Evolutionary conservation across 2,888 invertebrate species (phyloP).

Genomic region (Catonia carolina): DNA sequence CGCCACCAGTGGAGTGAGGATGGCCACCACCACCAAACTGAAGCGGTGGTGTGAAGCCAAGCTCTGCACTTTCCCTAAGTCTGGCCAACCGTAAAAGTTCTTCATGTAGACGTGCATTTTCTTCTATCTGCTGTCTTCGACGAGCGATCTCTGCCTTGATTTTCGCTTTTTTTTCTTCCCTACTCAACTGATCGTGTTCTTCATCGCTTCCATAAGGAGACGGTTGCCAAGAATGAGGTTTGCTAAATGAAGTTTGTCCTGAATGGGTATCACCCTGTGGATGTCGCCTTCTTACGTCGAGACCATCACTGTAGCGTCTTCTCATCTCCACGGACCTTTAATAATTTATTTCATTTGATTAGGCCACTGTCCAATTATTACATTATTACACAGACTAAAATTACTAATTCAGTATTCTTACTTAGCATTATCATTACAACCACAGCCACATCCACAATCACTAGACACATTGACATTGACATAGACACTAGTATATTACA

Average conservation of each 20-base stretch:
- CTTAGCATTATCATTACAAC: slow-evolving; percentile 31
- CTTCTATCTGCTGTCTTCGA: slow-evolving; percentile 52
- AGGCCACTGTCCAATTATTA: too few relatives aligned
- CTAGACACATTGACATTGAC: too few relatives aligned
- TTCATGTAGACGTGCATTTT: slow-evolving; percentile 48
- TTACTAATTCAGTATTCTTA: slow-evolving; percentile 28
- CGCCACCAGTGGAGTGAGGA: too few relatives aligned
- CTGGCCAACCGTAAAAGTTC: slow-evolving; percentile 45
- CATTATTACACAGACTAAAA: too few relatives aligned
- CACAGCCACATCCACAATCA: slow-evolving; percentile 41
- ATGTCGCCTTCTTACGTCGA: slow-evolving; percentile 36
- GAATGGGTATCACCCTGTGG: too few relatives aligned
- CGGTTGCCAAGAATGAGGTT: slow-evolving; percentile 48
- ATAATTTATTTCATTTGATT: too few relatives aligned
- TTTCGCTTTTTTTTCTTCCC: slow-evolving; percentile 52
- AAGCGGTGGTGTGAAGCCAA: slow-evolving; percentile 31
- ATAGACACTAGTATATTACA: too few relatives aligned
- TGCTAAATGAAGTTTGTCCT: too few relatives aligned
- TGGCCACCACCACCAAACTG: not conserved
- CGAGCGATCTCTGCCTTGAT: slow-evolving; percentile 55
- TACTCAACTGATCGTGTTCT: slow-evolving; percentile 47
- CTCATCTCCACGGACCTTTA: slow-evolving; percentile 37
- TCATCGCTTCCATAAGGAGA: slow-evolving; percentile 46
- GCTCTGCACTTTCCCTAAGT: slow-evolving; percentile 42
- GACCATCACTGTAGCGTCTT: slow-evolving; percentile 38